phyloP scores from a whole-genome alignment of 1,140 invertebrate genomes.

The Drosophila subobscura region DNA sequence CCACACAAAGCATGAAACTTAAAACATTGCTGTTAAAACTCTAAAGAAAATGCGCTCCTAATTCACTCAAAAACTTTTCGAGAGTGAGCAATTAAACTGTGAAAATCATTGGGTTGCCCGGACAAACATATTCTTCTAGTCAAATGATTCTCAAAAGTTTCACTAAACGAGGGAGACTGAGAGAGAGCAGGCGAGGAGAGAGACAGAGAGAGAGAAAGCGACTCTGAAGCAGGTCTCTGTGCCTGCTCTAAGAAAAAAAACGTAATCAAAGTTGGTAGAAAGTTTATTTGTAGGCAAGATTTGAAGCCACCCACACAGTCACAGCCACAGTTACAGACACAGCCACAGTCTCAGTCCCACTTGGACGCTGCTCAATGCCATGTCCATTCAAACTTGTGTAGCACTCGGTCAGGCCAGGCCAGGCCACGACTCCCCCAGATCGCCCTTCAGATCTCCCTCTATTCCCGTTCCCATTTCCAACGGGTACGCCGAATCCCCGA shows the following conservation, averaged over 20 bases:
- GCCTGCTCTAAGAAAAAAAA: constrained; percentile 19
- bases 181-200: no score
- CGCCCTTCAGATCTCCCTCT: no score
- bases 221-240: no score
- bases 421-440: no score
- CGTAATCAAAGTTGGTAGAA: constrained; percentile 42
- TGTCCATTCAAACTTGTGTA: constrained; percentile 43
- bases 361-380: constrained; percentile 51
- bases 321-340: not conserved
- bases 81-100: constrained; percentile 37
- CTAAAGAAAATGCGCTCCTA: constrained; percentile 1
- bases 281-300: constrained; percentile 39
- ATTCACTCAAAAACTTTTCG: constrained; percentile 19
- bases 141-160: constrained; percentile 45
- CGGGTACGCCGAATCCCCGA: constrained; percentile 15
- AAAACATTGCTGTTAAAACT: constrained; percentile 6
- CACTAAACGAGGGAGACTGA: no score
- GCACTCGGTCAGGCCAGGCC: constrained; percentile 1
- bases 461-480: not conserved
- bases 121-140: constrained; percentile 43
- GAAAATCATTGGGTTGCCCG: constrained; percentile 26
- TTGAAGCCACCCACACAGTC: constrained; percentile 37
- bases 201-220: no score
- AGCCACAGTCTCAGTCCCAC: not conserved
- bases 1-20: not conserved